Conservation (phyloP, 1,140 invertebrate species). For the Meloidogyne floridensis region DNA sequence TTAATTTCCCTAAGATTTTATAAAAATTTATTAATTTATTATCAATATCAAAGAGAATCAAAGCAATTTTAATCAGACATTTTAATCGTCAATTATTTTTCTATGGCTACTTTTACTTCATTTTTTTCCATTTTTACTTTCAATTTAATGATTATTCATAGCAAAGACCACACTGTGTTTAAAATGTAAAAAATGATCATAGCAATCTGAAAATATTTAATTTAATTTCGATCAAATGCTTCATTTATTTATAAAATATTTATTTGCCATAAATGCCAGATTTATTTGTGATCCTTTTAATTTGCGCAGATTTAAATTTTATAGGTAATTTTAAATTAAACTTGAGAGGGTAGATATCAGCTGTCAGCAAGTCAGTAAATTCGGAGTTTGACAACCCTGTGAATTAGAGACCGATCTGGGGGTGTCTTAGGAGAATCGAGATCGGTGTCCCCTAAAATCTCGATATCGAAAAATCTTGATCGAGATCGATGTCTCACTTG, state of each 20-base stretch:
- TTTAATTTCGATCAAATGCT: background rate
- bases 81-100: background rate
- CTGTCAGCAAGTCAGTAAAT: too few relatives aligned
- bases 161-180: background rate
- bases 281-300: background rate
- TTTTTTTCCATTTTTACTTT: background rate
- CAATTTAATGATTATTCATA: slow-evolving; percentile 5
- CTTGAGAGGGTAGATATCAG: background rate
- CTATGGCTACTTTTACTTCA: background rate
- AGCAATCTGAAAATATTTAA: background rate
- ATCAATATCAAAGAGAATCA: background rate
- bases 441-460: too few relatives aligned
- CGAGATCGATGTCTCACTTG: too few relatives aligned
- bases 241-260: background rate
- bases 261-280: background rate
- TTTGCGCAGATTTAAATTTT: background rate
- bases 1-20: too few relatives aligned
- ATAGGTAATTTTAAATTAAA: background rate
- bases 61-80: background rate
- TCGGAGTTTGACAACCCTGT: too few relatives aligned
- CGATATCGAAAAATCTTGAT: too few relatives aligned
- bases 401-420: too few relatives aligned
- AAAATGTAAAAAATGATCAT: background rate
- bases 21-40: background rate
- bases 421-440: too few relatives aligned